These are phyloP conservation scores for Geotrupes spiniger DNA, from an alignment of 2,888 invertebrate genomes.

Conservation along the genomic window DNA sequence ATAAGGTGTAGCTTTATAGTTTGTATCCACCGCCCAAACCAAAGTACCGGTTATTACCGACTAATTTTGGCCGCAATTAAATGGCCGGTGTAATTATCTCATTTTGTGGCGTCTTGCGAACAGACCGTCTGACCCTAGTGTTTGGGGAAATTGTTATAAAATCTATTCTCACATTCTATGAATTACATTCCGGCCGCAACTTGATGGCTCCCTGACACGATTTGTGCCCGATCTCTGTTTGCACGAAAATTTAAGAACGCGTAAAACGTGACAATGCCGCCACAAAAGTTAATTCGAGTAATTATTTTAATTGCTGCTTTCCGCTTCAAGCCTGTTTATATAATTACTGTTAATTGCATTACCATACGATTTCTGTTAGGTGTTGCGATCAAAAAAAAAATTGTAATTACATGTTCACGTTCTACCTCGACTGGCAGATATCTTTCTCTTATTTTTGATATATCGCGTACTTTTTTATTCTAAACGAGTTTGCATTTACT, in stretches of 20 bases:
- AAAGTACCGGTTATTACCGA: constrained; percentile 49
- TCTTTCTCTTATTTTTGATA: no score
- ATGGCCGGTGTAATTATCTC: constrained; percentile 49
- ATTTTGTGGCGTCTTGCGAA: constrained; percentile 48
- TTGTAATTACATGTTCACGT: neutral
- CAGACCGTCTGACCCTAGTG: constrained; percentile 37
- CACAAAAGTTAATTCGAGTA: constrained; percentile 12
- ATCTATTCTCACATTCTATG: constrained; percentile 32
- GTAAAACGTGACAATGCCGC: constrained; percentile 22
- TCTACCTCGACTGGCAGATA: no score
- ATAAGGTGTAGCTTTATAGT: constrained; percentile 24
- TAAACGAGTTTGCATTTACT: no score
- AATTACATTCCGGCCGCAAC: neutral
- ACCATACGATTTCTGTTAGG: constrained; percentile 1
- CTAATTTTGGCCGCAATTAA: constrained; percentile 50
- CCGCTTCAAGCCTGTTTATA: constrained; percentile 20
- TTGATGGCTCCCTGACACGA: constrained; percentile 5
- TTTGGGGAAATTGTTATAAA: constrained; percentile 35
- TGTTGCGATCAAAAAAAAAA: neutral
- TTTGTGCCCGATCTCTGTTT: neutral
- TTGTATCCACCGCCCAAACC: constrained; percentile 34
- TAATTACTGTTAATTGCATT: constrained; percentile 23
- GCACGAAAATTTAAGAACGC: neutral
- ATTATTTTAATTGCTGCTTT: constrained; percentile 23
- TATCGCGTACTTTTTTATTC: no score